These are phyloP conservation scores for Wasmannia auropunctata DNA, from an alignment of 1,140 invertebrate species.

Conservation along the genomic window DNA sequence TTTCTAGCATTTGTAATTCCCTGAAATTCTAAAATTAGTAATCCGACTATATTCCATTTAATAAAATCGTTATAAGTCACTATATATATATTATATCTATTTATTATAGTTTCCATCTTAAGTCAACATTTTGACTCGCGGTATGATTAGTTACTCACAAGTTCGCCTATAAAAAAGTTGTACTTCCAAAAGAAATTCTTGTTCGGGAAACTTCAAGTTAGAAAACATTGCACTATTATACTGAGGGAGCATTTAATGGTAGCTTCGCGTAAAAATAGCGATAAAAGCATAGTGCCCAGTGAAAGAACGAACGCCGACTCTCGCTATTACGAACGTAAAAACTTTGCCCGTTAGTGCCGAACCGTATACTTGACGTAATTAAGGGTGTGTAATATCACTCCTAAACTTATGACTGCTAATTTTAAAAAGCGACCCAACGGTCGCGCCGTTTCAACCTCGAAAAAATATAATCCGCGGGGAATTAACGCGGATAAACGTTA, in stretches of 20 bases:
- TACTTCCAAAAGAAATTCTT: conserved; percentile 4
- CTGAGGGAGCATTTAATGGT: conserved; percentile 27
- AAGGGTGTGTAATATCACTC: conserved; percentile 4
- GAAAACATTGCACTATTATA: conserved; percentile 40
- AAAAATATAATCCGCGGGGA: neutral
- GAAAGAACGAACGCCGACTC: conserved; percentile 1
- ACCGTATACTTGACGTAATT: conserved; percentile 27
- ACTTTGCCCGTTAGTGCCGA: conserved; percentile 36
- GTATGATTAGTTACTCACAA: conserved; percentile 20
- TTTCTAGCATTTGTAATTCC: neutral
- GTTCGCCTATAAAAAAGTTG: neutral
- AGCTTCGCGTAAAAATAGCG: conserved; percentile 34
- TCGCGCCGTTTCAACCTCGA: neutral
- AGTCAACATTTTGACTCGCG: neutral
- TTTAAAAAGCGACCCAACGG: neutral
- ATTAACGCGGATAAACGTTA: neutral
- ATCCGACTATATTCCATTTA: neutral
- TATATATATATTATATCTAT: neutral
- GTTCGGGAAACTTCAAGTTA: conserved; percentile 27
- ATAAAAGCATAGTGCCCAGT: conserved; percentile 24
- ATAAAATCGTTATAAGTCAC: neutral
- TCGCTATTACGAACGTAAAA: conserved; percentile 26
- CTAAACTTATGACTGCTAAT: conserved; percentile 2
- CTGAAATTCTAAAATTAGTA: neutral
- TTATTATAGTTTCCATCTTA: conserved; percentile 5